Evolutionary conservation across 2,888 invertebrate species (phyloP).

Genomic region (Idaea dimidiata): DNA sequence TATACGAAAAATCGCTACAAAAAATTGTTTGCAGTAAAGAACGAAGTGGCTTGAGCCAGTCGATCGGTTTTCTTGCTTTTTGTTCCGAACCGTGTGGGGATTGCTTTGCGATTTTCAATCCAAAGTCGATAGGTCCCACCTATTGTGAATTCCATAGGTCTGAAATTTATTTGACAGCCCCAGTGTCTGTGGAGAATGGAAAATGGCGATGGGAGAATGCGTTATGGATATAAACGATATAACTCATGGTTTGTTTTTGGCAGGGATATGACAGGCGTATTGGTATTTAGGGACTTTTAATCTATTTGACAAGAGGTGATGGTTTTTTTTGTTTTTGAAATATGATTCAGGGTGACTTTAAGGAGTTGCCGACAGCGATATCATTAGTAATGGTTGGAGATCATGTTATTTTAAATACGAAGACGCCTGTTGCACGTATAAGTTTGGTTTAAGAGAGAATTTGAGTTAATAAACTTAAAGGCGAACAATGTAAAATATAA

Average conservation of each 20-base stretch:
- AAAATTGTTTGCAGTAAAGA: constrained; percentile 55
- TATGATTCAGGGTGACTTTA: constrained; percentile 60
- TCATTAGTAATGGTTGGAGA: constrained; percentile 67
- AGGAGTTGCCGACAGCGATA: constrained; percentile 60
- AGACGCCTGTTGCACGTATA: constrained; percentile 24
- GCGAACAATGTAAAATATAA: background rate
- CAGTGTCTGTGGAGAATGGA: constrained; percentile 80
- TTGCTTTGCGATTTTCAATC: constrained; percentile 65
- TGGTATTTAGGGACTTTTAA: constrained; percentile 77
- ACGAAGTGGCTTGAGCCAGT: constrained; percentile 55
- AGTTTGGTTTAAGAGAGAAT: background rate
- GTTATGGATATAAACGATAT: constrained; percentile 77
- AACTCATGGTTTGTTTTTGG: constrained; percentile 81
- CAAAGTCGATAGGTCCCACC: constrained; percentile 62
- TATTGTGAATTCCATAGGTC: constrained; percentile 76
- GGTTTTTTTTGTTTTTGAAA: constrained; percentile 58
- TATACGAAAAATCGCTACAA: constrained; percentile 66
- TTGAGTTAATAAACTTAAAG: background rate
- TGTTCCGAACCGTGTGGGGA: constrained; percentile 44
- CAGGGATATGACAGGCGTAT: constrained; percentile 78
- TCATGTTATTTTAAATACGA: constrained; percentile 60
- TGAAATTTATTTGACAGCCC: constrained; percentile 80
- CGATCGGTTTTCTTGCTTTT: constrained; percentile 42
- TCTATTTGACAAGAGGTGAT: constrained; percentile 57
- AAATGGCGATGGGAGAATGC: constrained; percentile 78